These are phyloP conservation scores for Poeciliopsis occidentalis DNA, from an alignment of 2,113 vertebrate genomes.

Conservation along the genomic window DNA sequence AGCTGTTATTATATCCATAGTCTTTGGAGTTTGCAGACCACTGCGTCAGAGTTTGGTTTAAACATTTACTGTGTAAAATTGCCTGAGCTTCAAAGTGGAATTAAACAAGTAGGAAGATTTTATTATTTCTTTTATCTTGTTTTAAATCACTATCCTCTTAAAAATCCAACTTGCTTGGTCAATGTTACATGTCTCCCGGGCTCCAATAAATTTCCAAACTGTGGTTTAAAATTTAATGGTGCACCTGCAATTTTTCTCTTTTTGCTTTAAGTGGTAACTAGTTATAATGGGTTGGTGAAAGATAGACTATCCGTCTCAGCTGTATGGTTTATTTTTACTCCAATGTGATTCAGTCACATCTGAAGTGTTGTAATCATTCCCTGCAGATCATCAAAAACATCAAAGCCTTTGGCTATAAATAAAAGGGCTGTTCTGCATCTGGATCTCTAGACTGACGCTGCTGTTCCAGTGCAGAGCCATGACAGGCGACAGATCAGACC, in stretches of 20 bases:
- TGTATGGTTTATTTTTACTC: neutral
- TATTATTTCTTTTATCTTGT: no score
- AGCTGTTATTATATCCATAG: no score
- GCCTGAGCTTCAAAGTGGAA: no score
- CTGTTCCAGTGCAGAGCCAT: neutral
- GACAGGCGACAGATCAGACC: conserved; percentile 28
- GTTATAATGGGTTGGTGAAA: neutral
- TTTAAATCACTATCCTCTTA: no score
- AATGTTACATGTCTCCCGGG: no score
- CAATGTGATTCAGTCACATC: neutral
- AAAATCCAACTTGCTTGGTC: no score
- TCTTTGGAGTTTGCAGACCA: no score
- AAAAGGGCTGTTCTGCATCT: neutral
- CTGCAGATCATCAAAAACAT: neutral
- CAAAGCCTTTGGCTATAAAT: neutral
- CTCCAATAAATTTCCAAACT: neutral
- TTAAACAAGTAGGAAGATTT: no score
- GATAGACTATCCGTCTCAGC: neutral
- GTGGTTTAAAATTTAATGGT: neutral
- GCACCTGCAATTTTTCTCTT: neutral
- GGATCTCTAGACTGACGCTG: neutral
- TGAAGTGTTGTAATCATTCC: neutral
- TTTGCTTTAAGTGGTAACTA: neutral
- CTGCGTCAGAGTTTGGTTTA: no score
- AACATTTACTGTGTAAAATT: no score